These are phyloP conservation scores for Dolichotis patagonum DNA, from an alignment of 2,113 vertebrate genomes.

Conservation along the genomic window DNA sequence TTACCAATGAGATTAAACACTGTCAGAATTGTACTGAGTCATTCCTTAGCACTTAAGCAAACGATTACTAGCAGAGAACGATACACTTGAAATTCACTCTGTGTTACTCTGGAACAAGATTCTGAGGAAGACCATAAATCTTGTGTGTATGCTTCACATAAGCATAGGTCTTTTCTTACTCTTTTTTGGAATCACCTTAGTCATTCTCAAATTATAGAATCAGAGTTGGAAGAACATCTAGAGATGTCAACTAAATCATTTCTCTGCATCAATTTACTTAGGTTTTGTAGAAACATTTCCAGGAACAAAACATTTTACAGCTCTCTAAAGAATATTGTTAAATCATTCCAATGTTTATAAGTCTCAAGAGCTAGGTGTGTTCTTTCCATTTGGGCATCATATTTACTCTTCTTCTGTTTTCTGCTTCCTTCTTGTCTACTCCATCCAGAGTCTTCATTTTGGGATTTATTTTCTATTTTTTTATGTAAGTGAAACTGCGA, in stretches of 20 bases:
- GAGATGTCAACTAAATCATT: constrained; percentile 58
- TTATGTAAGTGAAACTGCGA: constrained; percentile 22
- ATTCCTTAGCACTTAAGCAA: constrained; percentile 42
- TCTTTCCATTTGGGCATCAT: background rate
- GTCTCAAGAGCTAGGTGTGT: background rate
- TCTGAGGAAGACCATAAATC: constrained; percentile 49
- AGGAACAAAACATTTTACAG: constrained; percentile 69
- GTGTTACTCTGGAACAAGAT: background rate
- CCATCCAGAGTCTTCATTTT: background rate
- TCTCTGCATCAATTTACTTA: constrained; percentile 38
- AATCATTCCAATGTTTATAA: constrained; percentile 20
- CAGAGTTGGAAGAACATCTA: constrained; percentile 61
- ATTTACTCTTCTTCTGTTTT: background rate
- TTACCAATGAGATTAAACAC: background rate
- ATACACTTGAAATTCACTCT: constrained; percentile 47
- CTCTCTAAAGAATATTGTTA: constrained; percentile 20
- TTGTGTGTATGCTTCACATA: background rate
- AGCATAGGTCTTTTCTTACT: background rate
- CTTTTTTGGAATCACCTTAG: constrained; percentile 36
- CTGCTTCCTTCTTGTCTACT: background rate
- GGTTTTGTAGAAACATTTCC: constrained; percentile 63
- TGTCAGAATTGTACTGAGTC: background rate
- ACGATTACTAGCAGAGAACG: constrained; percentile 15
- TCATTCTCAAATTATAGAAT: constrained; percentile 58
- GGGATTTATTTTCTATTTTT: background rate